A percentile compares a stretch with the other conserved stretches of the same genome.
phyloP scores from a whole-genome alignment of 1,140 invertebrate genomes.

The Musca vetustissima region DNA sequence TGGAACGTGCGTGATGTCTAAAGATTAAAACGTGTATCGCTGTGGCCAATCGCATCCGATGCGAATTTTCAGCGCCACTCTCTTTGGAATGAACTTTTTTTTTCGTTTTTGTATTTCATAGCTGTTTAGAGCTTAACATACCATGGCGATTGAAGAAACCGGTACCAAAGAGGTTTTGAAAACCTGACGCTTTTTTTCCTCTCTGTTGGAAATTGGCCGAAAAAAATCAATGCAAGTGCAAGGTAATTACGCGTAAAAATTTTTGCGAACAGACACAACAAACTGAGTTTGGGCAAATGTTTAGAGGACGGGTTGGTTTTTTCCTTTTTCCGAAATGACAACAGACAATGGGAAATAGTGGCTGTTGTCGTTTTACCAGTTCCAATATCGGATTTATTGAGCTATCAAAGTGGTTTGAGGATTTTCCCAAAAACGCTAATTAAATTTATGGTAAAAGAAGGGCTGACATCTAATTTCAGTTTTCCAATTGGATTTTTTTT shows the following conservation, averaged over 20 bases:
- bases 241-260: conserved; percentile 36
- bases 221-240: conserved; percentile 41
- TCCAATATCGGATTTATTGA: no score
- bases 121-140: neutral
- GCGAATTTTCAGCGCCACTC: no score
- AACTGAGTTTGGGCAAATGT: neutral
- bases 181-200: neutral
- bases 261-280: neutral
- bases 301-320: neutral
- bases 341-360: neutral
- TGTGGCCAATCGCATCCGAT: no score
- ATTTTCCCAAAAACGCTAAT: no score
- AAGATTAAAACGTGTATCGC: no score
- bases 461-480: no score
- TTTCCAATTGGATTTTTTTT: no score
- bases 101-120: neutral
- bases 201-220: conserved; percentile 4
- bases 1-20: neutral
- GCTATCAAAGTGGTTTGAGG: no score
- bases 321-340: neutral
- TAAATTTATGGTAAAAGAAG: no score
- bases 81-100: no score
- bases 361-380: neutral
- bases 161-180: neutral
- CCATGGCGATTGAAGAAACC: conserved; percentile 18